These are phyloP conservation scores for Lithophane ornitopus DNA, from an alignment of 2,888 invertebrate genomes.

Conservation along the genomic window DNA sequence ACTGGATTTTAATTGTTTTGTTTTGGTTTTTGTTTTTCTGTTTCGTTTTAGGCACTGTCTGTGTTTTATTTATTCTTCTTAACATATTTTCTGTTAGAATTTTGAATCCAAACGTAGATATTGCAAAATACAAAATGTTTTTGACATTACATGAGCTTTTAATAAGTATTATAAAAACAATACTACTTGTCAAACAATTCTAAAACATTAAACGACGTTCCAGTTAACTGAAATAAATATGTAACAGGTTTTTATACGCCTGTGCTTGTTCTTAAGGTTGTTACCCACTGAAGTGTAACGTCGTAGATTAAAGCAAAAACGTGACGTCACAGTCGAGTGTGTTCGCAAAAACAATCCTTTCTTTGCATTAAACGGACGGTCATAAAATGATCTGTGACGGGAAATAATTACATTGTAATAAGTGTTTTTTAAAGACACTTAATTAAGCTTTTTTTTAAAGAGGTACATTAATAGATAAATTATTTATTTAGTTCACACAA, in stretches of 20 bases:
- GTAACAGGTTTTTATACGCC: constrained; percentile 47
- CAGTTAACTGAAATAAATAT: constrained; percentile 48
- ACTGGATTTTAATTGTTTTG: constrained; percentile 47
- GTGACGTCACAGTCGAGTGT: constrained; percentile 62
- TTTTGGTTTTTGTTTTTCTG: constrained; percentile 13
- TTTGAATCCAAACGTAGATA: neutral
- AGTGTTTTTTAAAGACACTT: neutral
- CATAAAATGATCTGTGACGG: constrained; percentile 42
- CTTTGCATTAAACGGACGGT: constrained; percentile 20
- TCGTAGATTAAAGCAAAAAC: constrained; percentile 65
- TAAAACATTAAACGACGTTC: constrained; percentile 25
- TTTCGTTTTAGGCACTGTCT: neutral
- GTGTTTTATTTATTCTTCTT: neutral
- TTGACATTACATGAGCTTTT: neutral
- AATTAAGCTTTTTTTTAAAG: neutral
- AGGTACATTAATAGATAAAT: neutral
- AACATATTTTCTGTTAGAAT: neutral
- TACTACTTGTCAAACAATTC: constrained; percentile 7
- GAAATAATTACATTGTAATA: neutral
- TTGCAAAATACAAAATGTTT: neutral
- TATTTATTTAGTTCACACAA: neutral
- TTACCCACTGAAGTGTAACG: constrained; percentile 55
- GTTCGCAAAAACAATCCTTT: constrained; percentile 44
- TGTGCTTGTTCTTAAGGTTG: constrained; percentile 49
- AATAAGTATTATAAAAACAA: neutral